phyloP scores from a whole-genome alignment of 2,888 invertebrate species.

The Epicampocera succincta region DNA sequence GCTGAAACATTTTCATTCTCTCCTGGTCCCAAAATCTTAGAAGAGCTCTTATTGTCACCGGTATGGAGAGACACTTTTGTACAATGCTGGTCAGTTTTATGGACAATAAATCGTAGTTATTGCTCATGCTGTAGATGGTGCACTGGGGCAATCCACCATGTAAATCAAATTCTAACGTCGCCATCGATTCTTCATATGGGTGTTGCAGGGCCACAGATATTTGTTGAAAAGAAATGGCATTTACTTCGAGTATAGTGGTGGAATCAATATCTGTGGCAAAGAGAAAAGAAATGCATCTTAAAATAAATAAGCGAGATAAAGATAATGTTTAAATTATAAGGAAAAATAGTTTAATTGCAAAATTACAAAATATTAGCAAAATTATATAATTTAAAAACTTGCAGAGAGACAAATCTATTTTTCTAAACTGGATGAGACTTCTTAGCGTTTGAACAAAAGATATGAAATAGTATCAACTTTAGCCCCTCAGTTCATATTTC shows the following conservation, averaged over 20 bases:
- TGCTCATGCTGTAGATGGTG: constrained; percentile 86
- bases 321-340: background rate
- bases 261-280: constrained; percentile 80
- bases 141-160: constrained; percentile 91
- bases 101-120: constrained; percentile 81
- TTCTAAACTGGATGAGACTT: no score
- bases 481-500: no score
- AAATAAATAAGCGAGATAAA: background rate
- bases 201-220: constrained; percentile 95
- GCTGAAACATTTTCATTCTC: constrained; percentile 83
- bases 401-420: no score
- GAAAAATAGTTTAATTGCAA: no score
- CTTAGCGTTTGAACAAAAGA: no score
- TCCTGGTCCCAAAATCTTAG: constrained; percentile 93
- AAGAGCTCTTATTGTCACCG: constrained; percentile 92
- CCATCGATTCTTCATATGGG: constrained; percentile 95
- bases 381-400: no score
- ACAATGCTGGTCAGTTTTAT: constrained; percentile 85
- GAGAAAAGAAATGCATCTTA: background rate
- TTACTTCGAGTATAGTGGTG: constrained; percentile 94
- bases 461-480: no score
- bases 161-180: constrained; percentile 94
- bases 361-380: no score
- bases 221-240: constrained; percentile 93
- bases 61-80: constrained; percentile 95